Percentiles rank a stretch among this genome's conserved stretches.
These are phyloP conservation scores for Ennomos quercinarius DNA, from an alignment of 2,888 invertebrate genomes.

Conservation along the genomic window DNA sequence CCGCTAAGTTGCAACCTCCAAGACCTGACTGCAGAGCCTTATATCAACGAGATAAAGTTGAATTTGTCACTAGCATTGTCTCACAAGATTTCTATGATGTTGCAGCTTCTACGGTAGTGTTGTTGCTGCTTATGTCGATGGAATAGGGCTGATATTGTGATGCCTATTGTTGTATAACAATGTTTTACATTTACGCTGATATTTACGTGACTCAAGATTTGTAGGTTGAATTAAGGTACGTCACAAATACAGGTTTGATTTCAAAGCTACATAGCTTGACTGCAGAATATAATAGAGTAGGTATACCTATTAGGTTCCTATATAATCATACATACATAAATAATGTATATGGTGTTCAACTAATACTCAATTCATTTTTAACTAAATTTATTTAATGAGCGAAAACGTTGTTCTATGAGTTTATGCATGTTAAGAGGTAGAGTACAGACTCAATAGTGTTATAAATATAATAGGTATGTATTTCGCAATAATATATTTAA, in stretches of 20 bases:
- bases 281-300: no score
- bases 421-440: no score
- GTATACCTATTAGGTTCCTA: no score
- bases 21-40: constrained; percentile 29
- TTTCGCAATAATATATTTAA: no score
- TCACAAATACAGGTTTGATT: constrained; percentile 25
- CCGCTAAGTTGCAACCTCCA: constrained; percentile 33
- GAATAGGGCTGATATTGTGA: constrained; percentile 17
- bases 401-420: no score
- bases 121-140: constrained; percentile 15
- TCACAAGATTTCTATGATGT: constrained; percentile 3
- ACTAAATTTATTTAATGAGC: no score
- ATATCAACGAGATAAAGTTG: constrained; percentile 34
- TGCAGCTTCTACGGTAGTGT: constrained; percentile 18
- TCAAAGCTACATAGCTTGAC: not conserved
- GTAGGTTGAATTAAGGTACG: constrained; percentile 38
- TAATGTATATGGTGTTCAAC: no score
- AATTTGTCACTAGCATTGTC: constrained; percentile 24
- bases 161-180: constrained; percentile 23
- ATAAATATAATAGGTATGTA: no score
- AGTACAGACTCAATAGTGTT: no score
- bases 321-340: no score
- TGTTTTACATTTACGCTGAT: constrained; percentile 44
- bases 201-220: constrained; percentile 42
- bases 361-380: no score